phyloP scores from a whole-genome alignment of 2,113 vertebrate species.

The Stegostoma tigrinum region DNA sequence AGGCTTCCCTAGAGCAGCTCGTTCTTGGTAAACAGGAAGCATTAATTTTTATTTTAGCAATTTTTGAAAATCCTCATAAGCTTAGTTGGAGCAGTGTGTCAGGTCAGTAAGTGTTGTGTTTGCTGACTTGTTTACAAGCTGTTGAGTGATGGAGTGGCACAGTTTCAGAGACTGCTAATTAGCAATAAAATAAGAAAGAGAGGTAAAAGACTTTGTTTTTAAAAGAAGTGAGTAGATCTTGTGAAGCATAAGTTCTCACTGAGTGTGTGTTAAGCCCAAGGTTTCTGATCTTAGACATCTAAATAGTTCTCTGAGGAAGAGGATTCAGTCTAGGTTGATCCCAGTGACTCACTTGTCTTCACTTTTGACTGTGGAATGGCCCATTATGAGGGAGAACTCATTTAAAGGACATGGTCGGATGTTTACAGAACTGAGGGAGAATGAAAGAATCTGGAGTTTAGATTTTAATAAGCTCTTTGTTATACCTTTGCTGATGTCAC shows the following conservation, averaged over 20 bases:
- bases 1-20: neutral
- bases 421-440: neutral
- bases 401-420: neutral
- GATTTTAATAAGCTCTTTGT: neutral
- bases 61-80: neutral
- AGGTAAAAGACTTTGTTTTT: neutral
- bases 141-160: neutral
- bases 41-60: conserved; percentile 11
- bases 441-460: neutral
- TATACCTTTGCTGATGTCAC: neutral
- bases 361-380: neutral
- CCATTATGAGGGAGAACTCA: neutral
- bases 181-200: neutral
- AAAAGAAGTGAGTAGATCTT: neutral
- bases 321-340: neutral
- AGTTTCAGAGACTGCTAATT: neutral
- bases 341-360: neutral
- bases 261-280: neutral
- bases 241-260: neutral
- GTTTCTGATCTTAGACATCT: neutral
- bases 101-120: conserved; percentile 11
- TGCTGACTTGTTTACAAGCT: conserved; percentile 21
- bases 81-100: neutral
- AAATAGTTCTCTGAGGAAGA: neutral
- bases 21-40: conserved; percentile 2